Percentiles rank a stretch among this genome's conserved stretches.
phyloP scores from a whole-genome alignment of 2,797 vertebrate species.

The Rhinichthys osculus region DNA sequence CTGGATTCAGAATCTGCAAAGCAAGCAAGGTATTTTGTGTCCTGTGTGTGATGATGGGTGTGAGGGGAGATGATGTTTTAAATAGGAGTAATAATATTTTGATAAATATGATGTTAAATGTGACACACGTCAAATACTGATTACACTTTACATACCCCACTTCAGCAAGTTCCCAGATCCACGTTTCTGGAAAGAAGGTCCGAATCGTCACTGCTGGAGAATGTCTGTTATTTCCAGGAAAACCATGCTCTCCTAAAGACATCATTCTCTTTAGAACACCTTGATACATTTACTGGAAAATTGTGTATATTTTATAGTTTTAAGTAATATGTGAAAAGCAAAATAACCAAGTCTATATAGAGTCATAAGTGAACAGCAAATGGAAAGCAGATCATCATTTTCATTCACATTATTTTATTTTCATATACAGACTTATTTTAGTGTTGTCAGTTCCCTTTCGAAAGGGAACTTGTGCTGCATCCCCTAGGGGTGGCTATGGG shows the following conservation, averaged over 20 bases:
- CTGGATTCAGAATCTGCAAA: background rate
- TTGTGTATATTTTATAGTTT: background rate
- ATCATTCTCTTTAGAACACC: background rate
- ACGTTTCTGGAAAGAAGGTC: constrained; percentile 76
- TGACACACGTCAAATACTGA: too few relatives aligned
- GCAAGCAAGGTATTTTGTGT: background rate
- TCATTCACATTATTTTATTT: background rate
- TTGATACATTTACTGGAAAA: background rate
- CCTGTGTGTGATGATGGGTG: background rate
- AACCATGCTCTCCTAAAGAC: background rate
- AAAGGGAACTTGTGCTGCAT: too few relatives aligned
- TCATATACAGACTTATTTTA: background rate
- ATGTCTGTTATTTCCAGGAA: too few relatives aligned
- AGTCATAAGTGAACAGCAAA: background rate
- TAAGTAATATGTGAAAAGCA: background rate
- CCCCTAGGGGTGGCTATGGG: too few relatives aligned
- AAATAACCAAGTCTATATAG: background rate
- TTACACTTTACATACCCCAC: constrained; percentile 69
- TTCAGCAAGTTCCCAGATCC: constrained; percentile 77
- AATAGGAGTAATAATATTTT: background rate
- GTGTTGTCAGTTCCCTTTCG: background rate
- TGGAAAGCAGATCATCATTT: background rate
- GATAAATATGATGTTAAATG: background rate
- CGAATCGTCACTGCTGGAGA: constrained; percentile 50
- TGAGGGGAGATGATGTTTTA: background rate